Base-by-base conservation (phyloP, 2,113 vertebrate genomes). In the Solea senegalensis region DNA sequence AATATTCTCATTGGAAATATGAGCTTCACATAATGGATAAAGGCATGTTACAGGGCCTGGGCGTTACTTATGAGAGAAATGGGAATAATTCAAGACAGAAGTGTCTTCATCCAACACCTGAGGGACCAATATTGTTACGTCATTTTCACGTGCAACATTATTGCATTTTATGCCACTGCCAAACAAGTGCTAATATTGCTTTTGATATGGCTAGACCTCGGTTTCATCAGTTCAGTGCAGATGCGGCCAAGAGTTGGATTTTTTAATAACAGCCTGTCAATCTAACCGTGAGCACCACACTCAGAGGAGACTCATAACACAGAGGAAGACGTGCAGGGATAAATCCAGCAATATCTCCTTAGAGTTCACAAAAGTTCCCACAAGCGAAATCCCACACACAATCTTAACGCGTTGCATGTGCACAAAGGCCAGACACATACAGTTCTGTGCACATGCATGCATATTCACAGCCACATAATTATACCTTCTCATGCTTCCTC, bases 251-350 rank as follows among this genome's bases (percentile, higher is more conserved):
- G 75, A 87, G 86, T 84, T 86, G 83, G 84, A 64, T 91, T 92
- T 90, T 93, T 93, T 93, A 93, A 94, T 94, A 94, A 90, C 78
- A 43, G 75, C 80, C 91, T 93, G 94, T 93, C 93, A 93, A 87
- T 94, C 92, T 86, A 76, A 82, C 75, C 66, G 69, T 46, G 79
- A 83, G 74, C 76, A 60, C 57, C 77, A 82, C 88, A 84, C 84
- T 85, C 80, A 81, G 74, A 75, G 77, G 80, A 85, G 80, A 53
- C 86, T 92, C 79, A 91, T 90, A 91, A 89, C 73, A 79, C 79
- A 65, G 75, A 65, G 65, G 74, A 65, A 52, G 81, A 83, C 78
- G 78, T 72, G 66, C 69, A 65, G 69, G 81, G 81, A 80, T 86
- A 91, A 90, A 92, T 86, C 82, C 76, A 81, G 90, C 82, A 81